Evolutionary conservation across 2,888 invertebrate genomes (phyloP), one percentile per base, ranked within the genome.

Genomic region (Laspeyria flexula): DNA sequence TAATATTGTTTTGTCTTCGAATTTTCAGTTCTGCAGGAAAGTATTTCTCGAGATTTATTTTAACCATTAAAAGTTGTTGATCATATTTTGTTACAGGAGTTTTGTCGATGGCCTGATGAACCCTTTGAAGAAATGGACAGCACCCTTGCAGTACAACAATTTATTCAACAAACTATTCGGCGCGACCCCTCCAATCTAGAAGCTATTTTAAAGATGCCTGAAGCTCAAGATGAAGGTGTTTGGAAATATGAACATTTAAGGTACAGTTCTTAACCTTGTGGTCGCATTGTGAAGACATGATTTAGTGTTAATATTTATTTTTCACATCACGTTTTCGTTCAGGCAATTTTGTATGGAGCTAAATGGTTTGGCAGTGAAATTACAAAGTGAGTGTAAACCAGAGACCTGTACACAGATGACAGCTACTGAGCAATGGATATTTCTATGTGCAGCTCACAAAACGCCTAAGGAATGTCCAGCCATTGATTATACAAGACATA

Each of bases 401-500:
- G 97, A 98, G 77, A 98, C 97, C 15, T 99, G 99, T 86, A 98
- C 97, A 55, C 99, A 99, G 92, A 99, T 99, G 99, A 99, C 99
- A 35, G 99, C 99, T 23, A 99, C 99, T 21, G 99, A 99, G 88
- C 99, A 99, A 81, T 99, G 99, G 99, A 99, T 99, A 88, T 99
- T 99, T 88, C 93, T 99, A 44, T 99, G 99, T 93, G 99, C 99
- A 51, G 99, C 99, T 33, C 99, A 99, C 86, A 99, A 99, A 94
- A 99, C 99, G 59, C 99, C 99, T 31, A 99, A 99, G 89, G 99
- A 99, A 94, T 99, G 99, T 88, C 98, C 99, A 49, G 99, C 99
- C 44, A 99, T 99, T 84, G 99, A 99, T 90, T 99, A 99, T 80
- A 99, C 99, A 1, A 94, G 99, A 71, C 99, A 99, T 84, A 99